Conservation (phyloP, 2,113 vertebrate species). For the Phylloscopus trochilus region DNA sequence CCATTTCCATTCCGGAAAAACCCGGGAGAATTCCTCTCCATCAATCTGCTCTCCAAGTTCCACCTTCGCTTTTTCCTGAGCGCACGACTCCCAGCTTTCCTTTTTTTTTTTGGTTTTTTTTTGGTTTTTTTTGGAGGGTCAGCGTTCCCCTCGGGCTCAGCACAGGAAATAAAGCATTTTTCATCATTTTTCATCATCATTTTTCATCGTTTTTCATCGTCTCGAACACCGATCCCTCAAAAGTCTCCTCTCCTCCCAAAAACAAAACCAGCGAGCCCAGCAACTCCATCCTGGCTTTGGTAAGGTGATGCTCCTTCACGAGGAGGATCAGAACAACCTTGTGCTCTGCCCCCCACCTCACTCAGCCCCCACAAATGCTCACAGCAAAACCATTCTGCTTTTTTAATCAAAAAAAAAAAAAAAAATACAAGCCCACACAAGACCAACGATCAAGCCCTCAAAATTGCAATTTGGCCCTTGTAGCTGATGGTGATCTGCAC, state of each 20-base stretch:
- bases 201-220: background rate
- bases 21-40: constrained; percentile 34
- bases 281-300: background rate
- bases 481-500: background rate
- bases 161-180: background rate
- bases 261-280: background rate
- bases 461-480: background rate
- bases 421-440: background rate
- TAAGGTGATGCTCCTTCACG: background rate
- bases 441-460: background rate
- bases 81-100: background rate
- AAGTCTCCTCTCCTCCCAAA: background rate
- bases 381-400: background rate
- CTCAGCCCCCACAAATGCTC: background rate
- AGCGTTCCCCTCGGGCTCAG: background rate
- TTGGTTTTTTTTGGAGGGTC: background rate
- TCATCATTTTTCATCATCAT: background rate
- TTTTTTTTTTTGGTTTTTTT: background rate
- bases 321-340: background rate
- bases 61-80: background rate
- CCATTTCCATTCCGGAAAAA: background rate
- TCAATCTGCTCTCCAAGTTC: constrained; percentile 13
- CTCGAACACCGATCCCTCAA: background rate
- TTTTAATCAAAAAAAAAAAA: background rate
- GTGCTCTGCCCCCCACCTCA: too few relatives aligned